Base-by-base conservation (phyloP, 2,888 invertebrate genomes). In the Stenodema calcarata region DNA sequence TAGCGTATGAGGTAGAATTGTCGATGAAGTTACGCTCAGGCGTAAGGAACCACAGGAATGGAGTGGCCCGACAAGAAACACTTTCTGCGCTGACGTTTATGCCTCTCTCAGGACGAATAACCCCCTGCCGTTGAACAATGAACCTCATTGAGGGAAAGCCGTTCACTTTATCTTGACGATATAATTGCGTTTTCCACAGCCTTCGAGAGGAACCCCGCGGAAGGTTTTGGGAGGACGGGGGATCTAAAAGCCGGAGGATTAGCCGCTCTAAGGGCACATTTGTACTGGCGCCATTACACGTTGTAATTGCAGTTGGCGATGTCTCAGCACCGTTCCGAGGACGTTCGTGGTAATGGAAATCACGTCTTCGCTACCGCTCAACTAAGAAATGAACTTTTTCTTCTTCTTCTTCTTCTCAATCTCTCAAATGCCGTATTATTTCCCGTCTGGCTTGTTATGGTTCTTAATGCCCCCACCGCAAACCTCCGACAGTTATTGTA, bases 231-330 rank as follows among this genome's bases (percentile, higher is more conserved):
- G 16, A 47, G 12, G 12, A 47, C 47, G 47, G 69, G 9, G 12
- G 69, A 41, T 18, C 30, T 35, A 73, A 73, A 30, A 73, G 18
- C 73, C 18, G 23, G 44, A 14, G 78, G 78, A 78, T 78, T 78
- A 78, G 78, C 41, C 78, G 23, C 41, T 42, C 41, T 44, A 42
- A 69, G 70, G 69, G 69, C 82, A 69, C 82, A 69, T 82, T 82
- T 82, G 82, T 23, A 11, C 82, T 41, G 69, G 82, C 69, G 69
- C 82, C 69, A 82, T 82, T 82, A 82, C 82, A 42, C 62, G 69
- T 30, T 69, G 82, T 82, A 82, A 82, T 82, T 82, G 82, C 82
- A 82, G 41, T 82, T 82, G 82, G 82, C 44, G 78, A 78, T 44
- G 78, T 41, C 78, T 78, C 78, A 78, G 78, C 78, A 23, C 27